Evolutionary conservation across 1,140 invertebrate genomes (phyloP), one percentile per base, ranked within the genome.

Genomic region (Macrobrachium nipponense): DNA sequence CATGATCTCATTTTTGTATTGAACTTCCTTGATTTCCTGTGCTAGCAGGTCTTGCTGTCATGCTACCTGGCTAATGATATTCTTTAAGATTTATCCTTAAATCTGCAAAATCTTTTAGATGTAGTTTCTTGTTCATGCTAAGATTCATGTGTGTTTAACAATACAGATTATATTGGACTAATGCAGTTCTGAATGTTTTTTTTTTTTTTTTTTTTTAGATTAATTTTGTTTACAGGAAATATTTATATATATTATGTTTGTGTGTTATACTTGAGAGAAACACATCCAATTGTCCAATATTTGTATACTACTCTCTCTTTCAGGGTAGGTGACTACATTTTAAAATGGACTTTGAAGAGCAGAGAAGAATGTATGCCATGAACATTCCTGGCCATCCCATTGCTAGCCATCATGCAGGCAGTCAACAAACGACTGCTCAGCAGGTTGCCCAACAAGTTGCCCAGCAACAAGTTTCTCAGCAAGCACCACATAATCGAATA

Each of bases 311-410:
- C 60, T 20, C 0, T 59, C 59, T 61, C 59, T 60, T 59, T 18
- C 76, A 20, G 27, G 60, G 59, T 51, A 27, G 76, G 76, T 61
- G 58, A 79, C n/a, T 61, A 27, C 10, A 23, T 17, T 17, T 59
- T 23, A 85, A 85, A 18, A 85, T 85, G 83, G 83, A 85, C 51
- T 85, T 70, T 43, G 83, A 85, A 23, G 83, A 85, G 7, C 83
- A 80, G 51, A 51, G 83, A 36, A 64, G 83, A n/a, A 78, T 85
- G 64, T 85, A 79, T 79, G 76, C 83, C 64, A 85, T 85, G 76
- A 85, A 78, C 58, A 66, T 85, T 61, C 23, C 36, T 14, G 75
- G 76, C 20, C 80, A 82, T 62, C 80, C 80, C 51, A 62, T 82
- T 68, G 59, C 70, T 62, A 72, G 27, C 51, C 80, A 82, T 73